phyloP scores from a whole-genome alignment of 2,888 invertebrate species.

The Polymixis flavicincta region DNA sequence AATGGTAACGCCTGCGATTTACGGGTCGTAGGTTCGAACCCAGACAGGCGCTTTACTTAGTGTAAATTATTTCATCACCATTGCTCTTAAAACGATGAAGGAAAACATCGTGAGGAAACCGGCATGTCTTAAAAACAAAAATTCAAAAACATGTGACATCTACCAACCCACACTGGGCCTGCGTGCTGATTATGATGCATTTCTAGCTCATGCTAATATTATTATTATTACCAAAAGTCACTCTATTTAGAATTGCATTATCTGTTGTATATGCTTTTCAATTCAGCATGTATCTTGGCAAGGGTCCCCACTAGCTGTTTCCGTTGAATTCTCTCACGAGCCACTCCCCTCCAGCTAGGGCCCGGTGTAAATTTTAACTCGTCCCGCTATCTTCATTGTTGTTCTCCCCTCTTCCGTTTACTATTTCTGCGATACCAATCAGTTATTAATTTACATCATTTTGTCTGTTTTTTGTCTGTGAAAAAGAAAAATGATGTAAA shows the following conservation, averaged over 20 bases:
- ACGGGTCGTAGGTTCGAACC: too few species aligned
- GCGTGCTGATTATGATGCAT: too few species aligned
- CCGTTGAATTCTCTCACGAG: background rate
- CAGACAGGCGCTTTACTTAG: too few species aligned
- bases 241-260: background rate
- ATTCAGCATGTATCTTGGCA: background rate
- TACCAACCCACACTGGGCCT: too few species aligned
- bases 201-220: too few species aligned
- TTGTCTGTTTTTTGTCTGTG: background rate
- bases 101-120: too few species aligned
- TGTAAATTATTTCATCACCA: too few species aligned
- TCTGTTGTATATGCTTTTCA: background rate
- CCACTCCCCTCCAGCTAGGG: background rate
- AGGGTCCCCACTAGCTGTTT: background rate
- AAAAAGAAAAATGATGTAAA: background rate
- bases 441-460: background rate
- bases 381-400: background rate
- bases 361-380: background rate
- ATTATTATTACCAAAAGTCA: background rate
- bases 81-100: too few species aligned
- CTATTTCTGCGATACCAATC: background rate
- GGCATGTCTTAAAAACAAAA: too few species aligned
- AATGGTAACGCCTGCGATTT: too few species aligned
- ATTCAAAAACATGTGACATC: too few species aligned
- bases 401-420: background rate